These are phyloP conservation scores for Pseudachorutes palmiensis DNA, from an alignment of 1,140 invertebrate genomes.

Conservation along the genomic window DNA sequence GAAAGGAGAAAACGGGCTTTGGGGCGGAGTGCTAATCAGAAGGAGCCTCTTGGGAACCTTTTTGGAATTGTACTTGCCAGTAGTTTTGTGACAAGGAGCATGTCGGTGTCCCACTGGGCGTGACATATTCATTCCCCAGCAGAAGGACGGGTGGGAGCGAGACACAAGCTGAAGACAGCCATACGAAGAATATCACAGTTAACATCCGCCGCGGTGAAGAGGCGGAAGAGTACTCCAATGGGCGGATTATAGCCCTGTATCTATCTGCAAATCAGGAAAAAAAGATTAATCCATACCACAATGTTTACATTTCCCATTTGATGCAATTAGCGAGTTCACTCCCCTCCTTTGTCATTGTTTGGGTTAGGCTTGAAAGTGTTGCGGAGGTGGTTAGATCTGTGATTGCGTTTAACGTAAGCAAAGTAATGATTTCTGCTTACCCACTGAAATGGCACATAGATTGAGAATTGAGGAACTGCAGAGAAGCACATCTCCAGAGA, in stretches of 20 bases:
- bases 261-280: conserved; percentile 49
- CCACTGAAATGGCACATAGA: conserved; percentile 86
- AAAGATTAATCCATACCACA: not conserved
- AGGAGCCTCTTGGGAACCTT: not conserved
- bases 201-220: conserved; percentile 75
- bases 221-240: conserved; percentile 78
- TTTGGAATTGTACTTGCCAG: conserved; percentile 42
- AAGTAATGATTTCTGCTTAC: conserved; percentile 51
- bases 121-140: conserved; percentile 71
- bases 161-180: conserved; percentile 79
- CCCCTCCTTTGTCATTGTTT: too few relatives aligned
- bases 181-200: conserved; percentile 74
- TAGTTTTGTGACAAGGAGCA: conserved; percentile 79
- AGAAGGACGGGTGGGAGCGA: conserved; percentile 78
- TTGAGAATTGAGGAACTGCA: conserved; percentile 82
- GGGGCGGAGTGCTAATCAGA: not conserved
- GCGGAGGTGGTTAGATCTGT: not conserved
- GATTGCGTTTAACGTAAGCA: not conserved
- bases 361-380: not conserved
- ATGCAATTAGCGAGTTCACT: not conserved
- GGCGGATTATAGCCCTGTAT: conserved; percentile 84
- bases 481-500: conserved; percentile 70
- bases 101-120: conserved; percentile 48
- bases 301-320: not conserved
- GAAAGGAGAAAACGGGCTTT: too few relatives aligned